phyloP scores from a whole-genome alignment of 2,113 vertebrate genomes.

The Labeo catla region DNA sequence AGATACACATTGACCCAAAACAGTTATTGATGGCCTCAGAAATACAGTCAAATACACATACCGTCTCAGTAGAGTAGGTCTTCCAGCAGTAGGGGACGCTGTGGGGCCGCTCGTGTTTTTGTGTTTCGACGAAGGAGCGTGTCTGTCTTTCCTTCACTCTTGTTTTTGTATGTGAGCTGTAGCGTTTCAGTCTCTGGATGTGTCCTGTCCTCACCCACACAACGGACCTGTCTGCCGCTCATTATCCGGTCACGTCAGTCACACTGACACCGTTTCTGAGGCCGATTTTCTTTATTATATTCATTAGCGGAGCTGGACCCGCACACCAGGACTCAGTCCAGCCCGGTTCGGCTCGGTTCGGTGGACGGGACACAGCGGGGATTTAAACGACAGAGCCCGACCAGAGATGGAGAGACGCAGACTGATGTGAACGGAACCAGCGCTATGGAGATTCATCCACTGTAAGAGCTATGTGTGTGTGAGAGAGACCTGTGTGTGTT shows the following conservation, averaged over 20 bases:
- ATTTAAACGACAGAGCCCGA: constrained; percentile 43
- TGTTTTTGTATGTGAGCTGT: constrained; percentile 25
- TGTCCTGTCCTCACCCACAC: constrained; percentile 14
- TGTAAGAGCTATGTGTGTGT: constrained; percentile 71
- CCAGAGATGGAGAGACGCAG: constrained; percentile 89
- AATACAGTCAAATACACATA: neutral
- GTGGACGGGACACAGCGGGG: constrained; percentile 48
- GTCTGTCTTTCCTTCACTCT: constrained; percentile 31
- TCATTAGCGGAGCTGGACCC: constrained; percentile 28
- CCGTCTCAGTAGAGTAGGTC: neutral
- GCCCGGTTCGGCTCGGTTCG: constrained; percentile 62
- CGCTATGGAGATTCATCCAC: constrained; percentile 87
- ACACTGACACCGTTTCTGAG: neutral
- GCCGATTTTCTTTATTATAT: neutral
- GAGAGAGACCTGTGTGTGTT: neutral
- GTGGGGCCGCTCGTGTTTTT: neutral
- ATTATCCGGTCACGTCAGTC: neutral
- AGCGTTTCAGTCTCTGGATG: constrained; percentile 7
- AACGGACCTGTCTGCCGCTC: neutral
- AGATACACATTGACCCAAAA: neutral
- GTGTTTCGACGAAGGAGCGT: constrained; percentile 4
- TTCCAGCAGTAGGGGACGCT: constrained; percentile 44
- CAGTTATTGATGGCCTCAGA: neutral
- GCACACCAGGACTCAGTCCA: constrained; percentile 56
- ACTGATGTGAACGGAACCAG: constrained; percentile 78